Evolutionary conservation across 2,888 invertebrate genomes (phyloP).

Genomic region (Brachycybe producta): DNA sequence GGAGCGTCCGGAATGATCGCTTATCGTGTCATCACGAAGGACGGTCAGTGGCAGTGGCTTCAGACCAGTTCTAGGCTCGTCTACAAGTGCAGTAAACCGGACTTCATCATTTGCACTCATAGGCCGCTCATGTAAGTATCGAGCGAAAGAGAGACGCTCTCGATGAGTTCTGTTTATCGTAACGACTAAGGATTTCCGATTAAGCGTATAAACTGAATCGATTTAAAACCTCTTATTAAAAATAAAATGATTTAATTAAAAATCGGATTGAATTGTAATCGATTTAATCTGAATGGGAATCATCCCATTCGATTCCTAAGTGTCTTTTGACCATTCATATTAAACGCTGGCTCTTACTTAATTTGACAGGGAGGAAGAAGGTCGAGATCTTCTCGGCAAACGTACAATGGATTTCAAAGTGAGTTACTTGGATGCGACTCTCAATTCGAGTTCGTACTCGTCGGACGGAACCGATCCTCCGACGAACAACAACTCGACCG

Average conservation of each 20-base stretch:
- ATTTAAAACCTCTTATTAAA: no score
- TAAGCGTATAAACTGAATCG: no score
- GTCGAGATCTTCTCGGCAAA: conserved; percentile 89
- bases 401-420: conserved; percentile 98
- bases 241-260: no score
- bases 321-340: no score
- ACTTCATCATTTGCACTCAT: conserved; percentile 97
- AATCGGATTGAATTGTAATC: no score
- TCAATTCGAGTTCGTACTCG: conserved; percentile 72
- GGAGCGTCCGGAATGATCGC: conserved; percentile 99
- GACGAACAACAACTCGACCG: conserved; percentile 38
- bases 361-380: conserved; percentile 85
- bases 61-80: conserved; percentile 94
- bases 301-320: no score
- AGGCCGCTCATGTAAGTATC: conserved; percentile 87
- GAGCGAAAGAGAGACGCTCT: neutral
- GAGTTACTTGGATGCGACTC: conserved; percentile 86
- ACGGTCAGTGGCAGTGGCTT: conserved; percentile 92
- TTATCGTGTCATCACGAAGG: conserved; percentile 90
- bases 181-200: no score
- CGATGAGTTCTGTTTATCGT: neutral
- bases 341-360: no score
- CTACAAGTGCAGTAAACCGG: conserved; percentile 98
- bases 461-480: conserved; percentile 52
- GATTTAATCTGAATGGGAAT: no score